phyloP scores from a whole-genome alignment of 2,888 invertebrate species.

The Nowickia ferox region DNA sequence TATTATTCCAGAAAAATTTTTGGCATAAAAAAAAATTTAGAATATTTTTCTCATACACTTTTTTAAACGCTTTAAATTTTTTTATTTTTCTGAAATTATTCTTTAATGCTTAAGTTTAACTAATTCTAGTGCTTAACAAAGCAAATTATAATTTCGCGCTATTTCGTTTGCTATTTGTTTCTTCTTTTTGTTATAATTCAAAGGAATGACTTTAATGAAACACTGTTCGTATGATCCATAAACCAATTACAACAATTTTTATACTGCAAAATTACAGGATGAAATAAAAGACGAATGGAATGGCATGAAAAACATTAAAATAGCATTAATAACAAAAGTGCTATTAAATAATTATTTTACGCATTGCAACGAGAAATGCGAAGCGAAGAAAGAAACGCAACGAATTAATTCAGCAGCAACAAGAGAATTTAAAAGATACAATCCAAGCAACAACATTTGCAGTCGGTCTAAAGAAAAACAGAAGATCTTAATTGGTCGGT shows the following conservation, averaged over 20 bases:
- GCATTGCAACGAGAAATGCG: conserved; percentile 56
- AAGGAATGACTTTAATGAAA: conserved; percentile 52
- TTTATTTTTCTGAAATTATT: not conserved
- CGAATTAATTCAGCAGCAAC: conserved; percentile 5
- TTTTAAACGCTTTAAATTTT: not conserved
- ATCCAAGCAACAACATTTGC: not conserved
- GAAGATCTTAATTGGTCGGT: conserved; percentile 65
- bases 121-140: not conserved
- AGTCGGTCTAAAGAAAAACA: conserved; percentile 15
- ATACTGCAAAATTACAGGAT: conserved; percentile 68
- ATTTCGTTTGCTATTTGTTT: conserved; percentile 31
- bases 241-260: conserved; percentile 67
- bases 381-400: conserved; percentile 12
- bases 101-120: not conserved
- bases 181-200: not conserved
- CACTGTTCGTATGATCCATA: conserved; percentile 44
- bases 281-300: conserved; percentile 42
- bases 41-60: not conserved
- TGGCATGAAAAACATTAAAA: conserved; percentile 58
- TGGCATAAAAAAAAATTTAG: no score
- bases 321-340: conserved; percentile 65
- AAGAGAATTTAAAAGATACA: conserved; percentile 10
- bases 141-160: not conserved
- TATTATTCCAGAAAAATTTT: no score
- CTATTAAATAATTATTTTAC: conserved; percentile 71